A percentile compares a stretch with the other conserved stretches of the same genome.
These are phyloP conservation scores for Hapalemur alaotrensis DNA, from an alignment of 2,797 vertebrate species.

Conservation along the genomic window DNA sequence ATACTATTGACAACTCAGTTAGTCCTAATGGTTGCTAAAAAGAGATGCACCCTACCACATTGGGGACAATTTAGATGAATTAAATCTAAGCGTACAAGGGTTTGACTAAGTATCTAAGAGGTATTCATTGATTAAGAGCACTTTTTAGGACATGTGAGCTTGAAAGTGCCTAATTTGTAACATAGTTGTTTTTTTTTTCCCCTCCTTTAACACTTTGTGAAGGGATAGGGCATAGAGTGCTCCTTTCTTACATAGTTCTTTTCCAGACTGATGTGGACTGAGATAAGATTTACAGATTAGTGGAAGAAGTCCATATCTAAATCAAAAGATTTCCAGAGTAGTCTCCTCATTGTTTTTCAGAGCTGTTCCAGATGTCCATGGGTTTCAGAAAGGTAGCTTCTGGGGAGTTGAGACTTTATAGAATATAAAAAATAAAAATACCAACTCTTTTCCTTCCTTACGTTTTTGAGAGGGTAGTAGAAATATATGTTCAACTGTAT, in stretches of 20 bases:
- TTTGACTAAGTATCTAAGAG: not conserved
- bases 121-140: not conserved
- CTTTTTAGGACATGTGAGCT: not conserved
- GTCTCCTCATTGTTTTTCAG: not conserved
- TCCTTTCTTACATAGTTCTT: not conserved
- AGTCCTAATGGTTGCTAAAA: not conserved
- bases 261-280: not conserved
- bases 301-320: not conserved
- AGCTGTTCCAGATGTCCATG: not conserved
- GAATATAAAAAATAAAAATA: not conserved
- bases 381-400: not conserved
- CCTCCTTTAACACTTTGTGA: not conserved
- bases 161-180: not conserved
- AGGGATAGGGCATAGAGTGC: not conserved
- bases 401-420: not conserved
- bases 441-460: not conserved
- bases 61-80: not conserved
- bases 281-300: not conserved
- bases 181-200: not conserved
- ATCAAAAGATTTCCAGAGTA: not conserved
- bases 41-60: no score
- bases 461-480: not conserved
- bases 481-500: not conserved
- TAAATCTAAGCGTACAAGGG: not conserved
- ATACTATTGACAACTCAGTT: not conserved